phyloP scores from a whole-genome alignment of 2,888 invertebrate species.

The Steromphala cineraria region DNA sequence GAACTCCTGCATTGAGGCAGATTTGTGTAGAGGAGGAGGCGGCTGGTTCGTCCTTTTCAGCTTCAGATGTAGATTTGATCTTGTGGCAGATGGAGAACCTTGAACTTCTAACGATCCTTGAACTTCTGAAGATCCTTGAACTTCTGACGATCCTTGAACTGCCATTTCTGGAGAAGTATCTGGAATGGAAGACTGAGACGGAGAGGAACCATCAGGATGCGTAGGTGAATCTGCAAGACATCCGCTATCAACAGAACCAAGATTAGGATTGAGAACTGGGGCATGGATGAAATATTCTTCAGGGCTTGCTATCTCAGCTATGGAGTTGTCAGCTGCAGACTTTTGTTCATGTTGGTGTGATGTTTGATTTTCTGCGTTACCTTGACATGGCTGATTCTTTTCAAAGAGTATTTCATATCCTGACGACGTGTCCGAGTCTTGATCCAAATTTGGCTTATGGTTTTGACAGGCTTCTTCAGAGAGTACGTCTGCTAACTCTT shows the following conservation, averaged over 20 bases:
- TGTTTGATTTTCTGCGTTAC: background rate
- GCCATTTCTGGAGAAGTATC: background rate
- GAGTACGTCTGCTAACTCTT: background rate
- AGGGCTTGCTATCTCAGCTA: background rate
- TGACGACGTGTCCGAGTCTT: background rate
- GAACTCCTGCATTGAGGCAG: slow-evolving; percentile 2
- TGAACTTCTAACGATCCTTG: background rate
- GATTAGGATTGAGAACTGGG: background rate
- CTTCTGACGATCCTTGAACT: too few species aligned
- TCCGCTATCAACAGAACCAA: slow-evolving; percentile 10
- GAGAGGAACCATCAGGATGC: background rate
- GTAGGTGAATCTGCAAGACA: slow-evolving; percentile 19
- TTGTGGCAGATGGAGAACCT: background rate
- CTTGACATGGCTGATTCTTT: background rate
- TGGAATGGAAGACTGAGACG: background rate
- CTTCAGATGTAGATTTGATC: slow-evolving; percentile 2
- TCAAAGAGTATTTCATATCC: slow-evolving; percentile 9
- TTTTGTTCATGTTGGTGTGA: background rate
- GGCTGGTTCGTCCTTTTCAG: background rate
- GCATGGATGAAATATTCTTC: background rate
- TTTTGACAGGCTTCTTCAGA: background rate
- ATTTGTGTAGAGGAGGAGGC: background rate
- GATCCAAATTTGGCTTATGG: background rate
- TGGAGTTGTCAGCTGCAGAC: background rate
- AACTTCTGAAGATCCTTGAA: too few species aligned